Evolutionary conservation across 2,113 vertebrate species (phyloP).

Genomic region (Pseudorhombus dupliciocellatus): DNA sequence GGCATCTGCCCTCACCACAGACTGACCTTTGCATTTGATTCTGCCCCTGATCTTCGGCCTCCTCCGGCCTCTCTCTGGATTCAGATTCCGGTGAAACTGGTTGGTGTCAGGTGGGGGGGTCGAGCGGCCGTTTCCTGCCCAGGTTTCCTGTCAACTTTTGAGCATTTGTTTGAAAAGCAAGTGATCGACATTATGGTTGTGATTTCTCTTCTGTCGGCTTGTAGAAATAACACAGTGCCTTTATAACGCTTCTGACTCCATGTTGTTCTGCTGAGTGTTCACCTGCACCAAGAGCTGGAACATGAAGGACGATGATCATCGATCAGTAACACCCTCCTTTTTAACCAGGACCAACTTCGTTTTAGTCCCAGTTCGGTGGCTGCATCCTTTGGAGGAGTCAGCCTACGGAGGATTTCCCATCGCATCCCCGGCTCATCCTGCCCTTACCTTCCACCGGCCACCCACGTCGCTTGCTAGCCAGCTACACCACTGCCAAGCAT

Average conservation of each 20-base stretch:
- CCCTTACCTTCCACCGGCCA: too few relatives aligned
- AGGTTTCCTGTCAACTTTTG: conserved; percentile 33
- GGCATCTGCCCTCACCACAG: conserved; percentile 32
- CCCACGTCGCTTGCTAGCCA: too few relatives aligned
- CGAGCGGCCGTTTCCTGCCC: conserved; percentile 17
- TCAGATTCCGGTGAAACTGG: conserved; percentile 34
- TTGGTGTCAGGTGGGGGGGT: conserved; percentile 40
- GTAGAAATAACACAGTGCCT: conserved; percentile 75
- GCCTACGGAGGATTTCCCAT: too few relatives aligned
- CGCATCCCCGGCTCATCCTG: too few relatives aligned
- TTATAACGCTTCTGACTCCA: conserved; percentile 56
- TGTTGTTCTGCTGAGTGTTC: conserved; percentile 34
- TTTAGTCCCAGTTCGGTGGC: background rate
- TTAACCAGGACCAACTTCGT: conserved; percentile 15
- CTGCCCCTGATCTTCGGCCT: conserved; percentile 34
- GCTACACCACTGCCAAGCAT: too few relatives aligned
- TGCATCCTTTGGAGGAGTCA: background rate
- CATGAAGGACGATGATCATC: conserved; percentile 22
- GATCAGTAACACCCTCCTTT: background rate
- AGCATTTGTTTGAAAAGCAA: conserved; percentile 31
- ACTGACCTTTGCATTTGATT: conserved; percentile 51
- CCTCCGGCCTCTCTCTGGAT: conserved; percentile 22
- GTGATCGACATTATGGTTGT: conserved; percentile 7
- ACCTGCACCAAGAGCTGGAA: conserved; percentile 16
- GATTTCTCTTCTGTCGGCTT: conserved; percentile 51